Percentiles rank a stretch among this genome's conserved stretches.
Conservation (phyloP, 2,888 invertebrate genomes). For the Odontocolon sp. region DNA sequence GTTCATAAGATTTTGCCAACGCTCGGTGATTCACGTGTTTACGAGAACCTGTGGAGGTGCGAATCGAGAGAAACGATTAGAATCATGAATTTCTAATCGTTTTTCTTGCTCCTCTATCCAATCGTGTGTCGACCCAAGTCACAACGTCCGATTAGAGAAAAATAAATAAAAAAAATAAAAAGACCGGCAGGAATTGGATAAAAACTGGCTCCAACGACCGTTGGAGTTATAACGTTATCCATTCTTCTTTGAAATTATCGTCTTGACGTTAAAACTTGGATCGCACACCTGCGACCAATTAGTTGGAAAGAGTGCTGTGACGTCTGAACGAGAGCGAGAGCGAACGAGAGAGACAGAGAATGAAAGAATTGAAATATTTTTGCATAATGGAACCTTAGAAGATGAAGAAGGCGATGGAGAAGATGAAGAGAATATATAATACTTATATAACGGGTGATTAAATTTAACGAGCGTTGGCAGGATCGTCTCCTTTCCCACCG, state of each 20-base stretch:
- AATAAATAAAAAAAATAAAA: background rate
- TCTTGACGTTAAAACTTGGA: conserved; percentile 62
- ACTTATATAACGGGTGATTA: conserved; percentile 69
- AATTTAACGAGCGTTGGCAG: conserved; percentile 71
- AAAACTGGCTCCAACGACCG: conserved; percentile 18
- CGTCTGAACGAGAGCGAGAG: conserved; percentile 69
- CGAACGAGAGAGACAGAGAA: conserved; percentile 71
- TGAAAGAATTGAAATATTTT: conserved; percentile 71
- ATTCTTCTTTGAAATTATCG: conserved; percentile 48
- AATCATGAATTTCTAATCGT: conserved; percentile 22
- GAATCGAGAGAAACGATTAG: conserved; percentile 30
- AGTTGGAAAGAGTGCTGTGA: conserved; percentile 63
- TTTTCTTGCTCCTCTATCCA: conserved; percentile 17
- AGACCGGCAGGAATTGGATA: conserved; percentile 23
- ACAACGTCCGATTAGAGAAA: conserved; percentile 5
- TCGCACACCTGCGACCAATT: conserved; percentile 66
- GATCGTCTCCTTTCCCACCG: conserved; percentile 65
- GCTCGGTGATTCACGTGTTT: conserved; percentile 53
- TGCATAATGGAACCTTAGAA: conserved; percentile 70
- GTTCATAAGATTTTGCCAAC: conserved; percentile 53
- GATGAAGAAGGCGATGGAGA: conserved; percentile 52
- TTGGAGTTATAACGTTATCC: conserved; percentile 56
- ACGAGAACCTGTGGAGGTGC: conserved; percentile 20
- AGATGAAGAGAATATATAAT: conserved; percentile 64
- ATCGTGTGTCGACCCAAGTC: conserved; percentile 52